phyloP scores from a whole-genome alignment of 1,140 invertebrate species.

The Acromyrmex heyeri region DNA sequence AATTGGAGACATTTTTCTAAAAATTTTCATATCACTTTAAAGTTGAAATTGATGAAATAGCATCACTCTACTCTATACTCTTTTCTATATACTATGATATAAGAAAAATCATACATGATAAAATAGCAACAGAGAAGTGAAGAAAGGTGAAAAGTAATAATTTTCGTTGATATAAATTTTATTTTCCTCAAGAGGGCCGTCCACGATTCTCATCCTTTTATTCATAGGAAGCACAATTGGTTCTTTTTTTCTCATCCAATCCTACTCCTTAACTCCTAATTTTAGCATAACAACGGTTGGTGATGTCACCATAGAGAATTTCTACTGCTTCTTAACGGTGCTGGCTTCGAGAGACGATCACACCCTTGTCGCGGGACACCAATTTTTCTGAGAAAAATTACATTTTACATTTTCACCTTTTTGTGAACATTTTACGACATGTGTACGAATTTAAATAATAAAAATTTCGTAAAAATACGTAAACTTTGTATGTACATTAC shows the following conservation, averaged over 20 bases:
- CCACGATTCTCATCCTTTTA: constrained; percentile 40
- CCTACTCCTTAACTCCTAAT: constrained; percentile 56
- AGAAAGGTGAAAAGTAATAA: constrained; percentile 1
- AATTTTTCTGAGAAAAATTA: constrained; percentile 10
- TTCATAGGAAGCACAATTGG: constrained; percentile 54
- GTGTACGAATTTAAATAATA: constrained; percentile 15
- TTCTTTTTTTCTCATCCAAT: constrained; percentile 47
- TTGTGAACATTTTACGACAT: neutral
- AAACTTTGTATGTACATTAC: neutral
- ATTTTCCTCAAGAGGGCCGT: constrained; percentile 29
- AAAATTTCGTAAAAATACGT: neutral
- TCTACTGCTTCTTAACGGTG: constrained; percentile 60
- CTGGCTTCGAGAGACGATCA: constrained; percentile 70
- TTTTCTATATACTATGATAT: neutral
- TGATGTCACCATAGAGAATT: constrained; percentile 71
- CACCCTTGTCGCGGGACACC: constrained; percentile 48
- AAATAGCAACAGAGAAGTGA: constrained; percentile 28
- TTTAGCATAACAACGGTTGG: constrained; percentile 56
- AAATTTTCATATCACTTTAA: too few species aligned
- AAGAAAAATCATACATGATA: constrained; percentile 27
- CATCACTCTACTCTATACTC: neutral
- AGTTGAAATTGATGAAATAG: too few species aligned
- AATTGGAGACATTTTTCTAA: too few species aligned
- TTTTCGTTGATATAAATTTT: constrained; percentile 69
- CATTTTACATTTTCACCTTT: constrained; percentile 5